A percentile compares a stretch with the other conserved stretches of the same genome.
These are phyloP conservation scores for Pasiphila rectangulata DNA, from an alignment of 2,888 invertebrate species.

Conservation along the genomic window DNA sequence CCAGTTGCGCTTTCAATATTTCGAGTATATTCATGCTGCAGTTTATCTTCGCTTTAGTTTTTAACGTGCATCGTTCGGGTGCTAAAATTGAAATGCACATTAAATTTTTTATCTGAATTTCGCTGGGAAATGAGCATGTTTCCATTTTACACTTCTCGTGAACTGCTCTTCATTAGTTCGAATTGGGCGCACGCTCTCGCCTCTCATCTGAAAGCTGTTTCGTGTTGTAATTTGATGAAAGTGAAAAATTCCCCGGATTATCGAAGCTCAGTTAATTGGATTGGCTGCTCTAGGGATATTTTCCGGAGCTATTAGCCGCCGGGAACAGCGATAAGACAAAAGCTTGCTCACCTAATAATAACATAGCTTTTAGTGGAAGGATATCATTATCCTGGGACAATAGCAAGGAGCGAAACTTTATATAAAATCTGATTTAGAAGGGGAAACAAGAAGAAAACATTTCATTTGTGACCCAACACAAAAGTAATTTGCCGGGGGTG, in stretches of 20 bases:
- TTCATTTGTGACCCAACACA: too few species aligned
- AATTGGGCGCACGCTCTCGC: slow-evolving; percentile 54
- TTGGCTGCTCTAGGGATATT: slow-evolving; percentile 21
- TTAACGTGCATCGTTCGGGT: slow-evolving; percentile 9
- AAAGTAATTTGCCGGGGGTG: too few species aligned
- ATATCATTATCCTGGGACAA: too few species aligned
- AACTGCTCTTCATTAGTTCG: slow-evolving; percentile 59
- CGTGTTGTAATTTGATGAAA: slow-evolving; percentile 50
- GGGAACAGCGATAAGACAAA: slow-evolving; percentile 9
- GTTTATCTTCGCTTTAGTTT: slow-evolving; percentile 1
- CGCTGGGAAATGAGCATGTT: slow-evolving; percentile 37
- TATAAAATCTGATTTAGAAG: too few species aligned
- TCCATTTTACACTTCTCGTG: slow-evolving; percentile 41
- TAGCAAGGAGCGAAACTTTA: too few species aligned
- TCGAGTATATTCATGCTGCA: slow-evolving; percentile 8
- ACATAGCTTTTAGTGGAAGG: neutral
- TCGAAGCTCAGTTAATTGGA: slow-evolving; percentile 35
- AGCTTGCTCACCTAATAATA: slow-evolving; percentile 12
- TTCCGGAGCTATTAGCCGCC: slow-evolving; percentile 14
- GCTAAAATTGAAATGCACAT: slow-evolving; percentile 15
- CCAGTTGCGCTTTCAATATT: slow-evolving; percentile 11
- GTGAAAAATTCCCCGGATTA: slow-evolving; percentile 46
- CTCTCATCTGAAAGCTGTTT: slow-evolving; percentile 43
- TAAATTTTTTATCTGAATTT: slow-evolving; percentile 33
- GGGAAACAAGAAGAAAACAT: too few species aligned